phyloP scores from a whole-genome alignment of 2,113 vertebrate genomes.

The Narcine bancroftii region DNA sequence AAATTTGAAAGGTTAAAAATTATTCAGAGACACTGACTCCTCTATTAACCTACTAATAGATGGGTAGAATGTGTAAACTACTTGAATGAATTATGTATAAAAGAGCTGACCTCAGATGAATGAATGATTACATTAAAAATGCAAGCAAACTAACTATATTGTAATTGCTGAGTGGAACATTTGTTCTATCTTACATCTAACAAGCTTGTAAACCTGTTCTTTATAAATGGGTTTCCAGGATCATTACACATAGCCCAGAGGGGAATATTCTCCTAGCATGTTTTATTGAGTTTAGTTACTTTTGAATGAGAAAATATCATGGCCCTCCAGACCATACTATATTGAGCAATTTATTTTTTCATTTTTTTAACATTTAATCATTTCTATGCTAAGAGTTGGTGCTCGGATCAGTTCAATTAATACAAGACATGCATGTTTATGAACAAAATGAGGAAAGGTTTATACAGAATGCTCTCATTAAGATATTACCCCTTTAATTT shows the following conservation, averaged over 20 bases:
- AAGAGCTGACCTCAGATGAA: neutral
- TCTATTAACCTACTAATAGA: neutral
- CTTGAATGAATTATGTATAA: neutral
- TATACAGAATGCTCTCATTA: neutral
- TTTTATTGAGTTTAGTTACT: slow-evolving; percentile 1
- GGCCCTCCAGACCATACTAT: neutral
- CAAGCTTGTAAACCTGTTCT: slow-evolving; percentile 26
- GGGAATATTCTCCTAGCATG: neutral
- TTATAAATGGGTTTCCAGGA: slow-evolving; percentile 12
- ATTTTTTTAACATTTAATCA: neutral
- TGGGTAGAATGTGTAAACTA: neutral
- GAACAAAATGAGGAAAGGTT: slow-evolving; percentile 3
- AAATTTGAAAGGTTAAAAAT: neutral
- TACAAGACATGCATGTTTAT: neutral
- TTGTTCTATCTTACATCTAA: slow-evolving; percentile 20
- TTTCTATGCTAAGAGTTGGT: neutral
- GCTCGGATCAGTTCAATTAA: neutral
- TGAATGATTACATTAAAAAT: neutral
- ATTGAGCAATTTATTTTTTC: neutral
- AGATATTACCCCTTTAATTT: neutral
- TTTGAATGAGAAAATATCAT: neutral
- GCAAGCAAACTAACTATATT: neutral
- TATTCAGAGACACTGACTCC: neutral
- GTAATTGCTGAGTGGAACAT: neutral
- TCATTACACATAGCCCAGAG: neutral